phyloP scores from a whole-genome alignment of 2,113 vertebrate species.

The Passer montanus region DNA sequence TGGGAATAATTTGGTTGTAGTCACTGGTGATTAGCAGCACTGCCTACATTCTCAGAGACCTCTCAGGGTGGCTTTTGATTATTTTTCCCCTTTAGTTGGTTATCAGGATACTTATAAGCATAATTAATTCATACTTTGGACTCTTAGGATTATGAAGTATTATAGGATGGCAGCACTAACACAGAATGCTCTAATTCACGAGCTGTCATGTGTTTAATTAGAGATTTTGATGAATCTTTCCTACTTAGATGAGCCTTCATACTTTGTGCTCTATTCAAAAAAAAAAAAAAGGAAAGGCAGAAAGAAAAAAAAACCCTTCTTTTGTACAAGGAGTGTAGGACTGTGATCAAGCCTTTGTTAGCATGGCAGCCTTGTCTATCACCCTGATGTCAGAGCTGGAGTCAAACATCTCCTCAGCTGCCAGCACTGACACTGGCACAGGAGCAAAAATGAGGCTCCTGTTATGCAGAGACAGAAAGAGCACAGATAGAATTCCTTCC shows the following conservation, averaged over 20 bases:
- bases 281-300: not conserved
- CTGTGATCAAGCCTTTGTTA: not conserved
- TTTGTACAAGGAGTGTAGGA: not conserved
- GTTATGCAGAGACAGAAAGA: not conserved
- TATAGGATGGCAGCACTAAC: constrained; percentile 71
- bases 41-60: constrained; percentile 5
- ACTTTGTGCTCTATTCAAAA: not conserved
- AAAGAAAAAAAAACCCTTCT: not conserved
- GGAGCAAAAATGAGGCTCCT: not conserved
- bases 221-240: constrained; percentile 75
- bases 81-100: not conserved
- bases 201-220: constrained; percentile 82
- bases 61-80: constrained; percentile 36
- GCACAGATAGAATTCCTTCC: not conserved
- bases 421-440: not conserved
- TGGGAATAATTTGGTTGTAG: not conserved
- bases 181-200: constrained; percentile 79
- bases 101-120: constrained; percentile 65
- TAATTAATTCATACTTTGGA: constrained; percentile 80
- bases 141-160: constrained; percentile 78
- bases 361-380: not conserved
- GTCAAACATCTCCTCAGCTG: not conserved
- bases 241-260: constrained; percentile 56
- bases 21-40: not conserved
- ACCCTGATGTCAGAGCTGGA: not conserved